These are phyloP conservation scores for Amphiprion percula DNA, from an alignment of 2,113 vertebrate species.

Conservation along the genomic window DNA sequence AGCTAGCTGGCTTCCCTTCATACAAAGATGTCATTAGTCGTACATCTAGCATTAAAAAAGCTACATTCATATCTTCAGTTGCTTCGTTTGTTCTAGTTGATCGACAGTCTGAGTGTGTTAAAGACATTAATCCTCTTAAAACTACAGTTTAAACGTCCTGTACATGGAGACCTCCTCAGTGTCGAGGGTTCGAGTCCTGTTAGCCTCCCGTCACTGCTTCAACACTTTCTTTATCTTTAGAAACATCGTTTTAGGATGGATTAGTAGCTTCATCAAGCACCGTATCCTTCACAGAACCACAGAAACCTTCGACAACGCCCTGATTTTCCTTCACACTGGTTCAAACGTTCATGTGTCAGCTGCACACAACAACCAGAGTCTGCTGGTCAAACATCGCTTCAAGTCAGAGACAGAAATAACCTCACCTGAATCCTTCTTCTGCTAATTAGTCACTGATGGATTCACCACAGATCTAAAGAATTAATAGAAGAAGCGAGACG, in stretches of 20 bases:
- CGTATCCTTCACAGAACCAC: constrained; percentile 1
- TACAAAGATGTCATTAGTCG: constrained; percentile 43
- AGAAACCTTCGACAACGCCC: constrained; percentile 2
- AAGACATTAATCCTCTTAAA: constrained; percentile 47
- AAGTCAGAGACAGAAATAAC: background rate
- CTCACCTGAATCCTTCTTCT: too few relatives aligned
- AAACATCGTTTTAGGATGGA: background rate
- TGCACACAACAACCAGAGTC: background rate
- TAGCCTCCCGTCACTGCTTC: background rate
- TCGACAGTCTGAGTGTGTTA: constrained; percentile 35
- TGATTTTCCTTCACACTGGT: too few relatives aligned
- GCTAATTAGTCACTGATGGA: too few relatives aligned
- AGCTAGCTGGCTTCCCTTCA: constrained; percentile 11
- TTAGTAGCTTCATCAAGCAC: background rate
- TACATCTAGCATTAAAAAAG: constrained; percentile 33
- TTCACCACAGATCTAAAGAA: too few relatives aligned
- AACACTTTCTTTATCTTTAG: background rate
- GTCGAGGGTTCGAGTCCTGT: constrained; percentile 13
- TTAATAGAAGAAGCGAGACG: too few relatives aligned
- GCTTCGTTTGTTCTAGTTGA: background rate
- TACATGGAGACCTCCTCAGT: constrained; percentile 20
- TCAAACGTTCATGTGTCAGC: background rate
- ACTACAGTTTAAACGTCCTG: constrained; percentile 57
- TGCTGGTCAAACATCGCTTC: background rate
- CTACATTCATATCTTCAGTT: constrained; percentile 30